Base-by-base conservation (phyloP, 2,113 vertebrate species). In the Ceyx cyanopectus region DNA sequence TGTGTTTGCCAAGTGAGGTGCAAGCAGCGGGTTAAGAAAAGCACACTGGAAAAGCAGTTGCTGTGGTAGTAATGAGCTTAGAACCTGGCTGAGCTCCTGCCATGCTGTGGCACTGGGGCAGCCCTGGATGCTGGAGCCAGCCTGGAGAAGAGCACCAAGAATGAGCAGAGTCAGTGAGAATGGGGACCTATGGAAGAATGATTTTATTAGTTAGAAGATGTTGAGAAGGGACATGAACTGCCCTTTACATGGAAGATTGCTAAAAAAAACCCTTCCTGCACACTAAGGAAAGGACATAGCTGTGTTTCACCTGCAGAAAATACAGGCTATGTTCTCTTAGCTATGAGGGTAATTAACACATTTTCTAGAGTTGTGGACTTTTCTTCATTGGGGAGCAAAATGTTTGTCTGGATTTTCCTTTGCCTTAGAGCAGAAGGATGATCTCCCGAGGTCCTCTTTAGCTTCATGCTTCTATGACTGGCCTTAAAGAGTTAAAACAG, bases 1-100 rank as follows among this genome's bases (percentile, higher is more conserved):
- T 6, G 1, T 2, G 2, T 12, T 12, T 0, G 1, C 14, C 45
- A 41, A 50, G 43, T 3, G 21, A 8, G 50, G 13, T 0, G 0
- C 17, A 12, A 76, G 62, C 26, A 50, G 19, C 54, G 61, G 6
- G 48, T 50, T 23, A 50, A 22, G 48, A 50, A 50, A 23, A 50
- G 48, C 48, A 50, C 34, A 5, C 45, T 34, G 43, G 22, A 37
- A 17, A 22, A 53, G 63, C 46, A 9, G 24, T 22, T 32, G 7
- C 1, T 53, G 58, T 24, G 56, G 45, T 48, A 76, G 5, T 1
- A 50, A 68, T 6, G 40, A 61, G 29, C 17, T 50, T 4, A 21
- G 45, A 69, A 54, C 3, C 11, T n/a, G 1, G 3, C 66, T 4
- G 5, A 76, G 40, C 10, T 85, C 21, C 62, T 57, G 15, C 45